Conservation (phyloP, 1,140 invertebrate genomes). For the Colletes gigas region DNA sequence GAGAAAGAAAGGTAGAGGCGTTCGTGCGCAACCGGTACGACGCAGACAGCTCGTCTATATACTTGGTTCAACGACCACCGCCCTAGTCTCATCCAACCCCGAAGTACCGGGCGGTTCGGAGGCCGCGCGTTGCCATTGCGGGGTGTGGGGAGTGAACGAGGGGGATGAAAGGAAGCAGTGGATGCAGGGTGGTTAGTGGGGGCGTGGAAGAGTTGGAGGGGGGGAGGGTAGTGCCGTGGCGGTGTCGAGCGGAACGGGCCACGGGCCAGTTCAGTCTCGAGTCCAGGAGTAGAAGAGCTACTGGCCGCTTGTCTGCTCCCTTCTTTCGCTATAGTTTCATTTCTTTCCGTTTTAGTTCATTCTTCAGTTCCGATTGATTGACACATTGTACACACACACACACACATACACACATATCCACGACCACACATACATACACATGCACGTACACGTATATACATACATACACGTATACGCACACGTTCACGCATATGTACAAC, state of each 20-base stretch:
- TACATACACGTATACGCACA: background rate
- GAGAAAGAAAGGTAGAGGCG: background rate
- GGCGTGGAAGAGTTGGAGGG: slow-evolving; percentile 15
- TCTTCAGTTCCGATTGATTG: slow-evolving; percentile 73
- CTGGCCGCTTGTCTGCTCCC: slow-evolving; percentile 79
- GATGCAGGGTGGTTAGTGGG: background rate
- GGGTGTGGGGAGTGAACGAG: background rate
- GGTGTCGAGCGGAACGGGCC: slow-evolving; percentile 63
- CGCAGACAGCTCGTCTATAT: slow-evolving; percentile 75
- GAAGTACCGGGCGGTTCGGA: slow-evolving; percentile 50
- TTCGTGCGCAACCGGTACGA: slow-evolving; percentile 70
- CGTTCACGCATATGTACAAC: background rate
- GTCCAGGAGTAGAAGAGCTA: slow-evolving; percentile 79
- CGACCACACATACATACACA: slow-evolving; percentile 20
- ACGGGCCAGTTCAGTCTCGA: slow-evolving; percentile 74
- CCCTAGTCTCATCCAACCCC: slow-evolving; percentile 77
- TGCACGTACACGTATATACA: background rate
- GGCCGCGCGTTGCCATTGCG: slow-evolving; percentile 22
- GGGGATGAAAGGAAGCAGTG: slow-evolving; percentile 15
- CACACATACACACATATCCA: slow-evolving; percentile 16
- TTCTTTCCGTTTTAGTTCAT: slow-evolving; percentile 78
- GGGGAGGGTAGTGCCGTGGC: slow-evolving; percentile 4
- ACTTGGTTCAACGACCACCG: slow-evolving; percentile 81
- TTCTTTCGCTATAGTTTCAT: slow-evolving; percentile 81
- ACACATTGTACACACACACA: slow-evolving; percentile 47